Percentiles rank a stretch among this genome's conserved stretches.
Conservation (phyloP, 1,140 invertebrate species). For the Polyergus mexicanus region DNA sequence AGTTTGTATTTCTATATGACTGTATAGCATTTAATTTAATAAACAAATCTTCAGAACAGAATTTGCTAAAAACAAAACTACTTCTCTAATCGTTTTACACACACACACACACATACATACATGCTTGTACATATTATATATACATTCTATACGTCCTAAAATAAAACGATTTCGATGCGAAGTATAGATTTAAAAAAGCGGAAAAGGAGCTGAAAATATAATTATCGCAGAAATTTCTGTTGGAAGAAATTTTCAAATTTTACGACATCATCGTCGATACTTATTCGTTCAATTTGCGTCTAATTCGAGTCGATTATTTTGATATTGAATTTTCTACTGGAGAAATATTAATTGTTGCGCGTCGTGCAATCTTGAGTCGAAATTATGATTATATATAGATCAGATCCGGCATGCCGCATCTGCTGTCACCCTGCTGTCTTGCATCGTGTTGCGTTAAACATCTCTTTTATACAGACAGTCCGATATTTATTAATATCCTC, state of each 20-base stretch:
- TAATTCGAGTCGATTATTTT: conserved; percentile 27
- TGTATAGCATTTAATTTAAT: background rate
- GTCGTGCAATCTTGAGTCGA: background rate
- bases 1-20: background rate
- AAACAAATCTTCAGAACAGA: background rate
- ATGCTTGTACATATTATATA: background rate
- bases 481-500: conserved; percentile 9
- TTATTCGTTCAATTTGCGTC: background rate
- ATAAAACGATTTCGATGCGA: background rate
- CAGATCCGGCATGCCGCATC: background rate
- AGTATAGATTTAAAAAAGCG: background rate
- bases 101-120: too few relatives aligned
- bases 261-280: background rate
- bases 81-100: too few relatives aligned
- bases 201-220: conserved; percentile 19
- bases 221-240: background rate
- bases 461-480: background rate
- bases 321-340: background rate
- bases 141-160: background rate
- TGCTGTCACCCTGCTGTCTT: conserved; percentile 19
- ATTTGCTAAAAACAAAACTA: background rate
- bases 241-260: conserved; percentile 23
- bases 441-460: background rate
- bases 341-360: background rate
- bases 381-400: conserved; percentile 27